Evolutionary conservation across 2,113 vertebrate species (phyloP).

Genomic region (Riparia riparia): DNA sequence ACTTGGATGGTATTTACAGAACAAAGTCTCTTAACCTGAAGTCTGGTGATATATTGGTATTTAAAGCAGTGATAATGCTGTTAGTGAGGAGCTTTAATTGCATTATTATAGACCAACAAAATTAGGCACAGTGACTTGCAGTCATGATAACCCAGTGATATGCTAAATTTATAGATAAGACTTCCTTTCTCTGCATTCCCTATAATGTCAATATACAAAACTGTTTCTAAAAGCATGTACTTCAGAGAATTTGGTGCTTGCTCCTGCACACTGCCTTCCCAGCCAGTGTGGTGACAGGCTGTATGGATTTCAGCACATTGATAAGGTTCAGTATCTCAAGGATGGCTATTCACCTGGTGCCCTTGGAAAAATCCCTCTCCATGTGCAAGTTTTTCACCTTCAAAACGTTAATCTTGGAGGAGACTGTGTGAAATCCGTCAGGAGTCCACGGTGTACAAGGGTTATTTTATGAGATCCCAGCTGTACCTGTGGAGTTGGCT

Average conservation of each 20-base stretch:
- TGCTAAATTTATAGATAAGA: background rate
- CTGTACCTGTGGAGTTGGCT: background rate
- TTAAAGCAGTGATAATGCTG: conserved; percentile 29
- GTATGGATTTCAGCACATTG: background rate
- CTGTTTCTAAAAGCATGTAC: background rate
- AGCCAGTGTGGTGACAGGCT: background rate
- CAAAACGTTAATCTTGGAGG: background rate
- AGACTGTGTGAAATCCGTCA: background rate
- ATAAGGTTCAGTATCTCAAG: background rate
- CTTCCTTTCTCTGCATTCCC: background rate
- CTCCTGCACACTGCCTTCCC: background rate
- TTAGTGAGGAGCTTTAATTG: conserved; percentile 29
- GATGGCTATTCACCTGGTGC: background rate
- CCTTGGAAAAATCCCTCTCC: background rate
- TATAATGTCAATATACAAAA: background rate
- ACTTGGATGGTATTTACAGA: background rate
- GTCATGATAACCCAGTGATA: background rate
- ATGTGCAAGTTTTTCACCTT: background rate
- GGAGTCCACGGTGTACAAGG: background rate
- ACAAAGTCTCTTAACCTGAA: conserved; percentile 17
- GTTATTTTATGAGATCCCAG: background rate
- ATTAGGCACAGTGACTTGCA: background rate
- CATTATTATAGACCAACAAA: conserved; percentile 1
- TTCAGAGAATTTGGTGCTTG: background rate
- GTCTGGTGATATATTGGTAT: conserved; percentile 5